These are phyloP conservation scores for Xiphorhynchus erythropygius DNA, from an alignment of 2,797 vertebrate genomes.

Conservation along the genomic window DNA sequence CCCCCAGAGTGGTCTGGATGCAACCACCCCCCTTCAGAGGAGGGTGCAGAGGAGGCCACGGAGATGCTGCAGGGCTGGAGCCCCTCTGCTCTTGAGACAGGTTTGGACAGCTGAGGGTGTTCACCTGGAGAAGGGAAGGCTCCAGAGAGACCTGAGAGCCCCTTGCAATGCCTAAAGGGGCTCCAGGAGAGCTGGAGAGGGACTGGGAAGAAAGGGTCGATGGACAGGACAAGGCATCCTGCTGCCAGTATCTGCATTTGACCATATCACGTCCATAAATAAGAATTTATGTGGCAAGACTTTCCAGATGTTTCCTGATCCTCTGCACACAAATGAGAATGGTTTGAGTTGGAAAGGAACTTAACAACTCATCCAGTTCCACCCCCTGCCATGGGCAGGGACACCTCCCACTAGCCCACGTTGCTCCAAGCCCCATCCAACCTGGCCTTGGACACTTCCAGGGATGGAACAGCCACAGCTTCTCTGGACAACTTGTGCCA, in stretches of 20 bases:
- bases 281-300: background rate
- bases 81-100: background rate
- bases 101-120: background rate
- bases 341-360: background rate
- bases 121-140: background rate
- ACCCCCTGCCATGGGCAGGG: background rate
- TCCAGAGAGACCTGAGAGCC: background rate
- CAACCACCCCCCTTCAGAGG: background rate
- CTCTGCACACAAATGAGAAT: background rate
- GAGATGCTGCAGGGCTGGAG: background rate
- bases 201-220: rapidly evolving
- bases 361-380: background rate
- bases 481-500: background rate
- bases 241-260: background rate
- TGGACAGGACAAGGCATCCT: background rate
- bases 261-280: background rate
- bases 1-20: background rate
- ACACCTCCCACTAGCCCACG: background rate
- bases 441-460: background rate
- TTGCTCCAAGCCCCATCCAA: too few species aligned
- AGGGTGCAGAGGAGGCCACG: rapidly evolving
- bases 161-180: background rate
- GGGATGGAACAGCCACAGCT: background rate
- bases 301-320: background rate
- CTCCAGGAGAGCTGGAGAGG: background rate